Conservation (phyloP, 1,140 invertebrate species). For the Lordiphosa stackelbergi region DNA sequence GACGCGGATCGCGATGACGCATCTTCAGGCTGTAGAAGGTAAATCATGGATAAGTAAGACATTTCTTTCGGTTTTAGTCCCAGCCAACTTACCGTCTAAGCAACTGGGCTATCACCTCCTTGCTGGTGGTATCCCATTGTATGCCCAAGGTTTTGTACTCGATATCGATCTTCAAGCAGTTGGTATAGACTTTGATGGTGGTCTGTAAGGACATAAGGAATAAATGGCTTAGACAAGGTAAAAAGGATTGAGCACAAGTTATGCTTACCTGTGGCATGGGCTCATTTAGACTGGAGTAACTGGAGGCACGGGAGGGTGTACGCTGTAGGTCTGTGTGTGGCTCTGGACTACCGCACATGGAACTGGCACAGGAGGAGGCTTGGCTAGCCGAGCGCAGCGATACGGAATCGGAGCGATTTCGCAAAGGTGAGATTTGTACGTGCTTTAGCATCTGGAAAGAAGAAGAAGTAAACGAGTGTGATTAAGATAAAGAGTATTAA, state of each 20-base stretch:
- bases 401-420: slow-evolving; percentile 87
- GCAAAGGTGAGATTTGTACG: slow-evolving; percentile 90
- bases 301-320: slow-evolving; percentile 79
- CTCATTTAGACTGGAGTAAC: slow-evolving; percentile 81
- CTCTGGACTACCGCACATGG: slow-evolving; percentile 79
- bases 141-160: slow-evolving; percentile 95
- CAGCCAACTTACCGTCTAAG: slow-evolving; percentile 83
- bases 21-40: slow-evolving; percentile 80
- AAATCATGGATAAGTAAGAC: neutral
- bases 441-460: slow-evolving; percentile 88
- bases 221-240: neutral
- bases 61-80: too few relatives aligned
- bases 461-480: neutral
- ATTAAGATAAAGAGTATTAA: too few relatives aligned
- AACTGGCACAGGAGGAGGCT: slow-evolving; percentile 80
- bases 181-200: slow-evolving; percentile 93
- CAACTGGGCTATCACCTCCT: slow-evolving; percentile 90
- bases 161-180: slow-evolving; percentile 91
- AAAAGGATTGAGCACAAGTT: neutral
- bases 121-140: slow-evolving; percentile 89
- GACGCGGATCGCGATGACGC: slow-evolving; percentile 91
- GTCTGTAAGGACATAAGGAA: slow-evolving; percentile 81
- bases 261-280: slow-evolving; percentile 77
- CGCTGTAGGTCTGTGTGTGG: slow-evolving; percentile 78
- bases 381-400: slow-evolving; percentile 86